Percentiles rank a stretch among this genome's conserved stretches.
phyloP scores from a whole-genome alignment of 2,797 vertebrate genomes.

The Chanos chanos region DNA sequence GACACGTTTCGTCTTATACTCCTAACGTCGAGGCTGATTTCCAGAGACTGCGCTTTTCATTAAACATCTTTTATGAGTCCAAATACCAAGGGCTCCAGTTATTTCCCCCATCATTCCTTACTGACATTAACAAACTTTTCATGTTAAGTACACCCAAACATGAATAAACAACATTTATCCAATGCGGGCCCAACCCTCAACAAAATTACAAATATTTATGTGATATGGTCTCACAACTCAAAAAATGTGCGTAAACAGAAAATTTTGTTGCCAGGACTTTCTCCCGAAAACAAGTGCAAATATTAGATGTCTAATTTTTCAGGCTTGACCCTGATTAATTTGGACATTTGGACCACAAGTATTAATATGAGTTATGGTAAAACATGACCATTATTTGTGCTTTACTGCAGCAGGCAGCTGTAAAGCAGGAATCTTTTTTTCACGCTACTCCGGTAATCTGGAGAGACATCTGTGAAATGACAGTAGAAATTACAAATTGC shows the following conservation, averaged over 20 bases:
- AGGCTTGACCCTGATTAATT: too few species aligned
- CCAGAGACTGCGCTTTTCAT: background rate
- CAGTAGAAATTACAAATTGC: constrained; percentile 62
- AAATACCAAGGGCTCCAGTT: background rate
- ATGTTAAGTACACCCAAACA: constrained; percentile 33
- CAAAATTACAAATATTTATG: constrained; percentile 40
- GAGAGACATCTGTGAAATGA: constrained; percentile 61
- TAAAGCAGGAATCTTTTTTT: background rate
- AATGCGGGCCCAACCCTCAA: background rate
- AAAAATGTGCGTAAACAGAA: too few species aligned
- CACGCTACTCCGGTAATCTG: constrained; percentile 7
- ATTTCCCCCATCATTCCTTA: background rate
- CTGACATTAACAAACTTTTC: constrained; percentile 3
- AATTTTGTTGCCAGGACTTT: too few species aligned
- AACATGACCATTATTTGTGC: background rate
- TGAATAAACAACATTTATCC: too few species aligned
- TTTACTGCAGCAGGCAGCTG: background rate
- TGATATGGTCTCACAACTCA: constrained; percentile 4
- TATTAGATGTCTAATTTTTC: too few species aligned
- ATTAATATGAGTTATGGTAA: background rate
- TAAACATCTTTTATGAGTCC: background rate
- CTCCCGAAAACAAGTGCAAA: too few species aligned
- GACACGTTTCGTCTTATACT: background rate
- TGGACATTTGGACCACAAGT: constrained; percentile 10
- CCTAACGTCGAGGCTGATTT: background rate